Percentiles rank a stretch among this genome's conserved stretches.
Conservation (phyloP, 2,888 invertebrate genomes). For the Nesidiocoris tenuis region DNA sequence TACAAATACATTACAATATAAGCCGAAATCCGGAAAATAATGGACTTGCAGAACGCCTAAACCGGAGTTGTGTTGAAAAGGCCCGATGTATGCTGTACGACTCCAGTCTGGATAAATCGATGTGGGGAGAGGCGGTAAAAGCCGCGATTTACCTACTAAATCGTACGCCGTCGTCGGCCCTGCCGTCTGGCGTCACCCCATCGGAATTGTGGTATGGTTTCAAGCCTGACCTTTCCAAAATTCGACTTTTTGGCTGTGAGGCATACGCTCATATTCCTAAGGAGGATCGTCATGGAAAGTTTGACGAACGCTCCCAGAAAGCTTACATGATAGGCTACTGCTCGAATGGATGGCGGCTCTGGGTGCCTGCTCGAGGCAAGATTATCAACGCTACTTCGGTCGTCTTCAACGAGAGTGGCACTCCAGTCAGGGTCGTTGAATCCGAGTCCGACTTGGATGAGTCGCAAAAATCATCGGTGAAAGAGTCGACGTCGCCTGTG, state of each 20-base stretch:
- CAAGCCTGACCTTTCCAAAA: slow-evolving; percentile 51
- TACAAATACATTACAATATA: slow-evolving; percentile 43
- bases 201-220: slow-evolving; percentile 49
- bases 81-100: slow-evolving; percentile 51
- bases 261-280: slow-evolving; percentile 41
- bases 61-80: slow-evolving; percentile 50
- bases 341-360: slow-evolving; percentile 32
- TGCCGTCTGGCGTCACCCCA: slow-evolving; percentile 26
- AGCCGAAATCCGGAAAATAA: slow-evolving; percentile 45
- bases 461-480: not conserved
- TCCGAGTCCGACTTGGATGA: not conserved
- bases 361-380: slow-evolving; percentile 1
- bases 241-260: slow-evolving; percentile 52
- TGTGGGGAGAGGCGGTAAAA: slow-evolving; percentile 53
- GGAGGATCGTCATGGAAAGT: slow-evolving; percentile 39
- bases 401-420: slow-evolving; percentile 13
- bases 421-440: not conserved
- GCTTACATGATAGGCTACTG: slow-evolving; percentile 18
- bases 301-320: slow-evolving; percentile 10
- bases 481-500: not conserved
- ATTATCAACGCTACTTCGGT: slow-evolving; percentile 20
- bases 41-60: slow-evolving; percentile 46
- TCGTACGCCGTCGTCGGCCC: slow-evolving; percentile 47
- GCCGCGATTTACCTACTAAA: slow-evolving; percentile 51
- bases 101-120: slow-evolving; percentile 48